Base-by-base conservation (phyloP, 2,113 vertebrate genomes). In the Hemiscyllium ocellatum region DNA sequence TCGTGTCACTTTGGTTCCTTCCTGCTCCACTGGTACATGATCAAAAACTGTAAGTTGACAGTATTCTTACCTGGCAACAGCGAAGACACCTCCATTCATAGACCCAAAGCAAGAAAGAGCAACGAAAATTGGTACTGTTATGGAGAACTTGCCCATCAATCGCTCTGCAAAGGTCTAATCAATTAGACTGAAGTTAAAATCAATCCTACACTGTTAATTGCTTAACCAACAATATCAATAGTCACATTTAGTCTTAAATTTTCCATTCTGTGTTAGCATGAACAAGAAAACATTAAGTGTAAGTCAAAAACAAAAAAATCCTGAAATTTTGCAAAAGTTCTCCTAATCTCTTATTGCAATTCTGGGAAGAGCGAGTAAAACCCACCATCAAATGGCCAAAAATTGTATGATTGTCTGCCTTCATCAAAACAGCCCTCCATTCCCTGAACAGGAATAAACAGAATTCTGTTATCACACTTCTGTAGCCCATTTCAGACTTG, bases 41-140 rank as follows among this genome's bases (percentile, higher is more conserved):
- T 97, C 66, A 47, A 42, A 96, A 89, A 15, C 19, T 65, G 50
- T 61, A 87, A 95, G 96, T 95, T 96, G 29, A 26, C 86, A 95
- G 86, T 94, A 78, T 72, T 66, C 98, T 97, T 94, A 99, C 99
- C 99, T 99, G 96, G 99, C 99, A 95, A 99, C 97, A 0, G 99
- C 98, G 96, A 99, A 99, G 94, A 98, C 19, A 1, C 97, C 96
- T 0, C 99, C 99, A 17, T 99, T 99, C 99, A 99, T 99, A 70
- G 99, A 98, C 3, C 99, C 99, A 72, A 98, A 99, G 96, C 99
- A 99, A 96, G 99, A 99, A 96, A 99, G 97, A 52, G 99, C 98
- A 95, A 99, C 99, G 96, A 99, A 99, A 96, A 99, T 96, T 0
- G 99, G 99, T 1, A 99, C 98, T 0, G 97, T 98, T 42, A 98